A percentile compares a stretch with the other conserved stretches of the same genome.
Evolutionary conservation across 53 echinoderm and acorn worm species (phyloP).

Genomic region (Crossaster papposus): DNA sequence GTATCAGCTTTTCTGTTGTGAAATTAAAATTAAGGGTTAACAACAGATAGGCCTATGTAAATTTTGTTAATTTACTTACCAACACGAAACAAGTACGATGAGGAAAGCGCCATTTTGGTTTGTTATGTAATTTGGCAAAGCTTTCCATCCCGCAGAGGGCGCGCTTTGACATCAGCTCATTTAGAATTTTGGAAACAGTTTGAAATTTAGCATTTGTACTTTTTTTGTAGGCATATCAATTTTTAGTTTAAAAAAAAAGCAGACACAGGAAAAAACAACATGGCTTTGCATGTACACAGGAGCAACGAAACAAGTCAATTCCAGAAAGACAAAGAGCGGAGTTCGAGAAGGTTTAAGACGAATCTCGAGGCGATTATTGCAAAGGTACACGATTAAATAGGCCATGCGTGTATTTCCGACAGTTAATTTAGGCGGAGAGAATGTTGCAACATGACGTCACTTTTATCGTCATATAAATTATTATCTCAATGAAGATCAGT

Average conservation of each 20-base stretch:
- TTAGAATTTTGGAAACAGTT: no score
- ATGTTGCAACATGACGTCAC: no score
- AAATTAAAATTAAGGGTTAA: background rate
- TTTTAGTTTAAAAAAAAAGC: background rate
- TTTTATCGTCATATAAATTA: no score
- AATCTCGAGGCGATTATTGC: slow-evolving; percentile 55
- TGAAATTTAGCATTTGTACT: no score
- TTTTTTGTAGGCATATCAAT: background rate
- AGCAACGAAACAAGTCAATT: background rate
- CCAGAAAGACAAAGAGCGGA: slow-evolving; percentile 27
- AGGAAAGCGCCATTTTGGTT: slow-evolving; percentile 44
- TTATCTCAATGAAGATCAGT: no score
- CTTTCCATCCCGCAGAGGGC: slow-evolving; percentile 20
- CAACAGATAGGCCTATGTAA: background rate
- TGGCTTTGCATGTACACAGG: slow-evolving; percentile 18
- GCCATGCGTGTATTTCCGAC: slow-evolving; percentile 31
- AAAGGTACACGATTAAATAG: slow-evolving; percentile 4
- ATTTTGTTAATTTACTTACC: slow-evolving; percentile 28
- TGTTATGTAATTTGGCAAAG: background rate
- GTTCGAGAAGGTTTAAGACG: slow-evolving; percentile 35
- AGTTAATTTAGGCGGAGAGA: background rate
- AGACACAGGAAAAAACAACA: background rate
- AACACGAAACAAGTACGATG: slow-evolving; percentile 15
- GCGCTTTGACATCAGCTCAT: no score
- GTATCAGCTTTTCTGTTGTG: background rate